Base-by-base conservation (phyloP, 1,140 invertebrate genomes). In the Chironomus striatipennis region DNA sequence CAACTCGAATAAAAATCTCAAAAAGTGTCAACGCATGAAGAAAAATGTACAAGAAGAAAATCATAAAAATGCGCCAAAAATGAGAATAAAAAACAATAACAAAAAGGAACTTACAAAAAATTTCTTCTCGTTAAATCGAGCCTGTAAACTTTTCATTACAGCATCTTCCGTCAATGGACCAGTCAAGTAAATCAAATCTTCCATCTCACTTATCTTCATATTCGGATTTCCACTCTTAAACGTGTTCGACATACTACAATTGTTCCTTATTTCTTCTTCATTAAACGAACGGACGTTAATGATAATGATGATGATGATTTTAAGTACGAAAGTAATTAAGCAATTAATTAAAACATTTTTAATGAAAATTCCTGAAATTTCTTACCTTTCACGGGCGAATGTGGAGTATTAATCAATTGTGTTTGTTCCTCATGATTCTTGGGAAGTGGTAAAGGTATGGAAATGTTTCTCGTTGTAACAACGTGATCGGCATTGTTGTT, bases 151-250 rank as follows among this genome's bases (percentile, higher is more conserved):
- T 81, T 93, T 91, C 79, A 97, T 91, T 0, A 98, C 90, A 43
- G 94, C 93, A 81, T 97, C 94, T 81, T 98, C 96, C 12, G 94
- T 98, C 64, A 98, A 88, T 64, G 95, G 95, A 65, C 94, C 94
- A 0, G 92, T 87, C 75, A 97, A 84, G 84, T 97, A 94, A 82
- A 96, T 97, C 75, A 97, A 87, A 85, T 98, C 95, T 78, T 95
- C 90, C 78, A 94, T 86, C 77, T 88, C 85, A 76, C 78, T 75
- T 0, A 78, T 76, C 73, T 76, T 74, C 73, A 77, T 80, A 20
- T 73, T 57, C 12, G 47, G 67, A 42, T 74, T 20, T 74, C 34
- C 77, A 74, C 75, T 80, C 79, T 24, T 80, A 12, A 42, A 47
- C 15, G 15, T 64, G 8, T 67, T 74, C 7, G 43, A 47, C 47